Conservation (phyloP, 2,888 invertebrate genomes). For the Linnaemya vulpina region DNA sequence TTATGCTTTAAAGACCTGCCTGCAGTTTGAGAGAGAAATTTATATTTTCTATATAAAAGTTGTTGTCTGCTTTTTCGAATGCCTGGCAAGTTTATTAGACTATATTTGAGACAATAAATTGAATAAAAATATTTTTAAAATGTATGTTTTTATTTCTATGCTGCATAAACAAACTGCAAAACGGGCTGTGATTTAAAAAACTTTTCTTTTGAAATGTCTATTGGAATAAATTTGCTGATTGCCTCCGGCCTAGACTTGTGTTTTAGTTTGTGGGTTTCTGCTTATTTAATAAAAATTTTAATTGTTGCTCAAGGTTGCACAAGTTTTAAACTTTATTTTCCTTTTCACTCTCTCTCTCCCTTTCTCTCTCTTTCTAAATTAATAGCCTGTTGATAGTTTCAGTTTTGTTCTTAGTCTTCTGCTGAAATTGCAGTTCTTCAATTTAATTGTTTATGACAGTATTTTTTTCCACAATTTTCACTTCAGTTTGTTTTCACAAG, state of each 20-base stretch:
- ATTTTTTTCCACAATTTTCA: constrained; percentile 22
- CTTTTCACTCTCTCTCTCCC: too few relatives aligned
- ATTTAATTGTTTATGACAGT: constrained; percentile 38
- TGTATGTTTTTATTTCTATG: not conserved
- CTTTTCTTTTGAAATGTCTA: not conserved
- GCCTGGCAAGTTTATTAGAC: not conserved
- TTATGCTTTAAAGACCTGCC: not conserved
- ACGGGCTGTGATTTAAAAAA: not conserved
- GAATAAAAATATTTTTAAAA: not conserved
- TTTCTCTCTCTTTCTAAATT: not conserved
- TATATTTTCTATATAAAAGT: too few relatives aligned
- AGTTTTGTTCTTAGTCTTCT: constrained; percentile 14
- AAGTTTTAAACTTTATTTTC: constrained; percentile 3
- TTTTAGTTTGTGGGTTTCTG: not conserved
- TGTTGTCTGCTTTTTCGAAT: not conserved
- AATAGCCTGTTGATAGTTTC: constrained; percentile 13
- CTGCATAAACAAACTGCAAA: not conserved
- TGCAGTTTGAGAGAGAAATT: too few relatives aligned
- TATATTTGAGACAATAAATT: not conserved
- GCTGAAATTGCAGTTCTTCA: not conserved
- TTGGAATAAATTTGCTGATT: not conserved
- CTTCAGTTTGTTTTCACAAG: constrained; percentile 38
- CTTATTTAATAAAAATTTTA: constrained; percentile 2
- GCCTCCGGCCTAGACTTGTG: not conserved
- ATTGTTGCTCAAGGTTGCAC: constrained; percentile 39